Evolutionary conservation across 23 tunicate genomes (phyloP).

Genomic region (Trididemnum clinides): DNA sequence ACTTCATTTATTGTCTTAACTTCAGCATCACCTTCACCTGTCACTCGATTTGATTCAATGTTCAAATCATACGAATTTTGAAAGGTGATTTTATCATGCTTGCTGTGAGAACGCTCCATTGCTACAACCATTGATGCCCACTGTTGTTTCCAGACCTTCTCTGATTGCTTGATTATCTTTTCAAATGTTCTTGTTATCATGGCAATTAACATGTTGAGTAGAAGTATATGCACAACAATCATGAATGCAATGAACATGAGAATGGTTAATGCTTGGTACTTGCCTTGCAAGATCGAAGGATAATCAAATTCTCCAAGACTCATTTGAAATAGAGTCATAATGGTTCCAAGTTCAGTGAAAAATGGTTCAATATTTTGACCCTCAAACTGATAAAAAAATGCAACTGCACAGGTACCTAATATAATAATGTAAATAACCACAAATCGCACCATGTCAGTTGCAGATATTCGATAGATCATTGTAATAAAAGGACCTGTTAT

Average conservation of each 20-base stretch:
- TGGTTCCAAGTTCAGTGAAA: constrained; percentile 52
- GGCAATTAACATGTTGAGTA: constrained; percentile 92
- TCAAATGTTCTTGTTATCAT: constrained; percentile 95
- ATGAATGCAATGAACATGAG: constrained; percentile 73
- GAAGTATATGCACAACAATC: constrained; percentile 78
- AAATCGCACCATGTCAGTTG: constrained; percentile 70
- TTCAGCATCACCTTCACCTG: constrained; percentile 67
- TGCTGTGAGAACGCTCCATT: constrained; percentile 76
- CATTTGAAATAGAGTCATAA: constrained; percentile 85
- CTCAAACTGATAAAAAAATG: constrained; percentile 73
- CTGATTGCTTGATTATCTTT: constrained; percentile 50
- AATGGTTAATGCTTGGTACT: constrained; percentile 62
- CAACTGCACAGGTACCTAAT: constrained; percentile 53
- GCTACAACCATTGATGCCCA: constrained; percentile 87
- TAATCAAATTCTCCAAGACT: constrained; percentile 83
- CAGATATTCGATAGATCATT: constrained; percentile 70
- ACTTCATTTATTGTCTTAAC: not conserved
- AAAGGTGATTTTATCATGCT: constrained; percentile 42
- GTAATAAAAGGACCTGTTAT: constrained; percentile 86
- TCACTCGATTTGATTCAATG: constrained; percentile 52
- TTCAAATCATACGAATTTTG: constrained; percentile 58
- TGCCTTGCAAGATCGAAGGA: constrained; percentile 25
- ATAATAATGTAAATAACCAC: constrained; percentile 71
- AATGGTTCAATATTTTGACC: constrained; percentile 60
- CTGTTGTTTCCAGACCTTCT: constrained; percentile 73